Percentiles rank a stretch among this genome's conserved stretches.
phyloP scores from a whole-genome alignment of 1,140 invertebrate species.

The Pogonus chalceus region DNA sequence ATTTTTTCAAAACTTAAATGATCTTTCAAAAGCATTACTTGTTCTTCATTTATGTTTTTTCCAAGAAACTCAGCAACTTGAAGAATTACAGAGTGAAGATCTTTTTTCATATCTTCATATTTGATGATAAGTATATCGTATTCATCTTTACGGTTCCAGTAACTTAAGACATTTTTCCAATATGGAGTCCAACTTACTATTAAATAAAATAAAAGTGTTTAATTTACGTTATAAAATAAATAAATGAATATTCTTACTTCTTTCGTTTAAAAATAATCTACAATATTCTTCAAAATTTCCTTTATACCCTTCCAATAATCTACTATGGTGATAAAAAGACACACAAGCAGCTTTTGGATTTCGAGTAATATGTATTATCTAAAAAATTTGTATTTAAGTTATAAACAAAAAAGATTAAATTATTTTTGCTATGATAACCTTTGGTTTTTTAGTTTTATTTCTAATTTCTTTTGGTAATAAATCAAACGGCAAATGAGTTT shows the following conservation, averaged over 20 bases:
- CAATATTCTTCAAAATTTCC: conserved; percentile 51
- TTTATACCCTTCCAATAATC: conserved; percentile 42
- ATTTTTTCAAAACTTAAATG: conserved; percentile 57
- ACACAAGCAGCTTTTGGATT: conserved; percentile 70
- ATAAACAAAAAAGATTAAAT: conserved; percentile 17
- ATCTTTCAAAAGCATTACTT: conserved; percentile 37
- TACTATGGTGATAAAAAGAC: conserved; percentile 61
- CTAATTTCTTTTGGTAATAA: conserved; percentile 46
- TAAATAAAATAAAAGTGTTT: conserved; percentile 31
- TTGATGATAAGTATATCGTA: conserved; percentile 44
- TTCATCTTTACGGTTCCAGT: conserved; percentile 41
- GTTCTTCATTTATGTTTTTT: conserved; percentile 35
- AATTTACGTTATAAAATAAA: not conserved
- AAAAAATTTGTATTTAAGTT: not conserved
- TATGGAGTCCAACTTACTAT: conserved; percentile 33
- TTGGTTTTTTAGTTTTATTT: conserved; percentile 30
- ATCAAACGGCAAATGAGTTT: conserved; percentile 55
- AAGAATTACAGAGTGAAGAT: conserved; percentile 43
- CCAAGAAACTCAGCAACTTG: conserved; percentile 45
- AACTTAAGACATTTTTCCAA: conserved; percentile 44
- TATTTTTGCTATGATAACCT: conserved; percentile 16
- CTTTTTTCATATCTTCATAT: conserved; percentile 52
- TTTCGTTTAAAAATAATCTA: conserved; percentile 43
- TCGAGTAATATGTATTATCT: conserved; percentile 65
- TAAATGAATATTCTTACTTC: conserved; percentile 8